Evolutionary conservation across 2,113 vertebrate genomes (phyloP).

Genomic region (Sander vitreus): DNA sequence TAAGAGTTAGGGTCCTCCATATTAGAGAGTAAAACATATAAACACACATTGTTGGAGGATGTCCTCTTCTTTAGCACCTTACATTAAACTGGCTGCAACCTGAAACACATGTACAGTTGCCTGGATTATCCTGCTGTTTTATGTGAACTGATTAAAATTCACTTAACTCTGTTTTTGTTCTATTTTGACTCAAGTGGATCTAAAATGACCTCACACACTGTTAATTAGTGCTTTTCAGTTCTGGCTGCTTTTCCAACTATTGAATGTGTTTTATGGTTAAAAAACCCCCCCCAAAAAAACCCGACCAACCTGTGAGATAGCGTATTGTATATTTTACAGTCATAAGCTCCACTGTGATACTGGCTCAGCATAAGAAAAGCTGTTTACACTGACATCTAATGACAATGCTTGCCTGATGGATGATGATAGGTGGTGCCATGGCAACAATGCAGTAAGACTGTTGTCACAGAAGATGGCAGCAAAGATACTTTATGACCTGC

Average conservation of each 20-base stretch:
- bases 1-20: not conserved
- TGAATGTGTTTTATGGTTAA: too few species aligned
- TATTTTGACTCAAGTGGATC: not conserved
- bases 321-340: not conserved
- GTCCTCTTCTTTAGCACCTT: not conserved
- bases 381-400: not conserved
- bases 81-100: not conserved
- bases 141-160: not conserved
- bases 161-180: not conserved
- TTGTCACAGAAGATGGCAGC: conserved; percentile 64
- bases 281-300: too few species aligned
- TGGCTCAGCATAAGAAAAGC: not conserved
- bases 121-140: not conserved
- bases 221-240: too few species aligned
- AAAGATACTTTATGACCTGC: conserved; percentile 32
- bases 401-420: not conserved
- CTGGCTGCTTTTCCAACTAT: too few species aligned
- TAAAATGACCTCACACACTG: not conserved
- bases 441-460: conserved; percentile 38
- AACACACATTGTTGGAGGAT: too few species aligned
- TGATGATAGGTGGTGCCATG: not conserved
- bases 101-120: not conserved
- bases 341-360: not conserved
- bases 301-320: not conserved
- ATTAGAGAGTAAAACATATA: not conserved